Conservation (phyloP, 2,113 vertebrate genomes). For the Leucosticte australis region DNA sequence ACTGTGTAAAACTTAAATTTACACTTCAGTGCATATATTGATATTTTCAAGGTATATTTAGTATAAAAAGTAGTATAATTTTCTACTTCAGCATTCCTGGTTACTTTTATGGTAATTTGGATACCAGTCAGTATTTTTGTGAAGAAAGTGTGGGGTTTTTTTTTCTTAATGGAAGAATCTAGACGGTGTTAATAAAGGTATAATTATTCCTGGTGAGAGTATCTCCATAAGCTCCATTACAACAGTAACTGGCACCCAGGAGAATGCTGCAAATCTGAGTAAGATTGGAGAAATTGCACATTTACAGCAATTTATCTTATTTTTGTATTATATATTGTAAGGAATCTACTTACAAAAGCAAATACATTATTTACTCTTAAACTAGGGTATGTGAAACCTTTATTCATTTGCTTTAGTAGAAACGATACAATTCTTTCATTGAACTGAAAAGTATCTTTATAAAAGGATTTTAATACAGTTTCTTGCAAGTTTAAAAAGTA, state of each 20-base stretch:
- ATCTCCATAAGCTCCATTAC: background rate
- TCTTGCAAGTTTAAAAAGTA: background rate
- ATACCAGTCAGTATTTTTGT: background rate
- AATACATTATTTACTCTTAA: background rate
- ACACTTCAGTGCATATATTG: background rate
- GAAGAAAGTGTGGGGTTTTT: background rate
- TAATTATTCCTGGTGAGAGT: background rate
- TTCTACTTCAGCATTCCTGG: background rate
- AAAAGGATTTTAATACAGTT: background rate
- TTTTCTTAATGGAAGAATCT: background rate
- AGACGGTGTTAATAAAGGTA: background rate
- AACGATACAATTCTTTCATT: background rate
- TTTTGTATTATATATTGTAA: background rate
- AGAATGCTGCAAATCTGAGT: slow-evolving; percentile 25
- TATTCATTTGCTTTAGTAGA: background rate
- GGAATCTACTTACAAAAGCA: background rate
- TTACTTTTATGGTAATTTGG: background rate
- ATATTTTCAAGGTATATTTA: background rate
- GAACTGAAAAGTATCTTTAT: background rate
- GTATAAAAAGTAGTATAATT: background rate
- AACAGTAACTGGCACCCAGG: slow-evolving; percentile 5
- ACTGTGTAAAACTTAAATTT: background rate
- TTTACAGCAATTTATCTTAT: background rate
- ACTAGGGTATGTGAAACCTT: background rate
- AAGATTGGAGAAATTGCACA: slow-evolving; percentile 29